Evolutionary conservation across 2,797 vertebrate genomes (phyloP), one percentile per base, ranked within the genome.

Genomic region (Miichthys miiuy): DNA sequence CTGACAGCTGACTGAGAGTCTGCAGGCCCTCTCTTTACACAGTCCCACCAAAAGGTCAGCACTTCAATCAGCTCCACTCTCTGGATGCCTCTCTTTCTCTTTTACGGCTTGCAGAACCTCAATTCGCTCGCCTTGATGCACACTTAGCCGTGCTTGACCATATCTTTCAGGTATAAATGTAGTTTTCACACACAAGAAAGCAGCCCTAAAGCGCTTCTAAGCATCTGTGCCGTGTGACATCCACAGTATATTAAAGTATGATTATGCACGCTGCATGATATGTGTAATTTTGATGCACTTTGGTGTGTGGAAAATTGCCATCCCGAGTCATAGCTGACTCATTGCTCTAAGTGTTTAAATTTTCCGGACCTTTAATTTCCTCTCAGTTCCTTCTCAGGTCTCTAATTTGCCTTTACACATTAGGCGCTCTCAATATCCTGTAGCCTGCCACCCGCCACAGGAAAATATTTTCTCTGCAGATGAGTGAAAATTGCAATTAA

Each of bases 1-100:
- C 92, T 95, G 92, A 90, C 94, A 95, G 94, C 93, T 94, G 94
- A 91, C 92, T 91, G 94, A 94, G 94, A 95, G 90, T 92, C 92
- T 93, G 91, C 92, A 92, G 89, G 82, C 89, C 83, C 81, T 87
- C 88, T 87, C 90, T 91, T 89, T 89, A 81, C 91, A 93, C 83
- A 85, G 87, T 83, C 86, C 70, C 89, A 90, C 91, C 87, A 87
- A 94, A 95, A 94, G 92, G 89, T 92, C 92, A 93, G 86, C 88
- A 88, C 92, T 94, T 94, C 91, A 93, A 88, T 91, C 92, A 91
- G 86, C 87, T 74, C 81, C 12, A 5, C 83, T 90, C 87, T 87
- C 87, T 76, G 81, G 89, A 90, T 80, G 82, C 87, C 76, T 88
- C 84, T 82, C 77, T 84, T 82, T 80, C 68, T 84, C 83, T 86